Base-by-base conservation (phyloP, 2,888 invertebrate genomes). In the Griposia aprilina region DNA sequence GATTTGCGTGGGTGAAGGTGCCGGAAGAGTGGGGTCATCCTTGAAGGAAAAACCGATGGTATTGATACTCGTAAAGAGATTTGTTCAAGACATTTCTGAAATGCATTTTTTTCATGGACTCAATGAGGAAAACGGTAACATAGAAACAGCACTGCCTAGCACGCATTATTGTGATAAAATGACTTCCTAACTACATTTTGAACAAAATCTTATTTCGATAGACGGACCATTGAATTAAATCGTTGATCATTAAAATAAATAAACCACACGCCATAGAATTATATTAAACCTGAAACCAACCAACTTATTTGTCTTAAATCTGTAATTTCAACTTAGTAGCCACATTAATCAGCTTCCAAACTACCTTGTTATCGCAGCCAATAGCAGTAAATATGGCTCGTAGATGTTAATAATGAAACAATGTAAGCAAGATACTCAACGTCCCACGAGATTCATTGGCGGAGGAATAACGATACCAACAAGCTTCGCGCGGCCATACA, bases 331-430 rank as follows among this genome's bases (percentile, higher is more conserved):
- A 30, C 2, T 63, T 50, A 36, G 15, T 52, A 65, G 26, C 36
- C 65, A 0, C 30, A 66, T 67, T 60, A 70, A 30, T 70, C 72
- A 72, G n/a, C 57, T 41, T 11, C 36, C 30, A 65, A 60, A 82
- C 50, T 45, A 75, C 50, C 55, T 60, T 55, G 62, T 75, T 60
- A 45, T 41, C 36, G n/a, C 36, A 74, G 15, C 23, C 66, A 71
- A 67, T 67, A 15, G 57, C 70, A 74, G 66, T 83, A 80, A 80
- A 83, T 76, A 83, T 66, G 36, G 52, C 48, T 55, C 63, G 74
- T 69, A 66, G 73, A 75, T 75, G 73, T 83, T 83, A 83, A 83
- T 83, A 80, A 83, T 76, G 76, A 74, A 76, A 83, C 84, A 84
- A 80, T 83, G 84, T 83, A 71, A 83, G 84, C 75, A 71, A 80